These are phyloP conservation scores for Harmothoe impar DNA, from an alignment of 2,888 invertebrate genomes.

Conservation along the genomic window DNA sequence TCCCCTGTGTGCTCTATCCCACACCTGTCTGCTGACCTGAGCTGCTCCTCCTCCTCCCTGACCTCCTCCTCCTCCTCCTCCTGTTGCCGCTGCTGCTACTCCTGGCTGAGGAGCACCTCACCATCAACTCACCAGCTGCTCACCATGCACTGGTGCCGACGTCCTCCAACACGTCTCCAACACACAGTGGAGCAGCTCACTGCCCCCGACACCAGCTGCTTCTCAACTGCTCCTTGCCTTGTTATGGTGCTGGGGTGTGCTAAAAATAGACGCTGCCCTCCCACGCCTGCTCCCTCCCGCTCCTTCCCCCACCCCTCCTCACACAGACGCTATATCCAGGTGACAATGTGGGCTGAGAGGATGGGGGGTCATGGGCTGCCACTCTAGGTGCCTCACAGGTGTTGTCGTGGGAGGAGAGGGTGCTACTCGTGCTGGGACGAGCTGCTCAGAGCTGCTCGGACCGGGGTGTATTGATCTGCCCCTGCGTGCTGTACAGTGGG, in stretches of 20 bases:
- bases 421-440: too few species aligned
- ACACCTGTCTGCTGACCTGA: not conserved
- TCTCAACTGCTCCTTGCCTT: not conserved
- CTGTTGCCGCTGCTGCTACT: not conserved
- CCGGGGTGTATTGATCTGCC: too few species aligned
- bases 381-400: too few species aligned
- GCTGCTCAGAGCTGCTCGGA: too few species aligned
- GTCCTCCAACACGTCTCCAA: not conserved
- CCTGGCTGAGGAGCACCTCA: not conserved
- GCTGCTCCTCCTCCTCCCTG: not conserved
- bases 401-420: too few species aligned
- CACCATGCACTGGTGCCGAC: not conserved
- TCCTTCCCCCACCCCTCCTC: too few species aligned
- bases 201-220: slow-evolving; percentile 30
- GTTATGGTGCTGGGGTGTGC: too few species aligned
- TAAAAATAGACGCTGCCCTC: not conserved
- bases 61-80: not conserved
- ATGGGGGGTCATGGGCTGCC: too few species aligned
- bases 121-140: not conserved
- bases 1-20: too few species aligned
- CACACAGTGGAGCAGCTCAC: not conserved
- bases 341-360: too few species aligned
- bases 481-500: too few species aligned
- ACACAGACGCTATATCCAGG: too few species aligned
- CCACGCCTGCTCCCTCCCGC: not conserved